Evolutionary conservation across 2,888 invertebrate species (phyloP).

Genomic region (Phasia obesa): DNA sequence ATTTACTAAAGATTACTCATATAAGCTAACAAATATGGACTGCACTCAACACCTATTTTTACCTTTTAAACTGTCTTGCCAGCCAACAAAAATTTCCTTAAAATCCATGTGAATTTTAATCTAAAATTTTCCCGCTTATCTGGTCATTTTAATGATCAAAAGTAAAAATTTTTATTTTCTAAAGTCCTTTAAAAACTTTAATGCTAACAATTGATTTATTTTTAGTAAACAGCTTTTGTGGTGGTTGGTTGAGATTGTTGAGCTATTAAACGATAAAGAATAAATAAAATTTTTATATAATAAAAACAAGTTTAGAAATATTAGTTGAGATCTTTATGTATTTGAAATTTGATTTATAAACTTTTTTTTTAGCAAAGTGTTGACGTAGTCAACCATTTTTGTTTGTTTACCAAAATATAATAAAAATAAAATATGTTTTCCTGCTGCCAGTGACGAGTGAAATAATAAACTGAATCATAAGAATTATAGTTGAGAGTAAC

Average conservation of each 20-base stretch:
- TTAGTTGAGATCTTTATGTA: background rate
- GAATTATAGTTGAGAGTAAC: constrained; percentile 11
- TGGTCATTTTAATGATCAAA: no score
- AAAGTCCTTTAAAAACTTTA: no score
- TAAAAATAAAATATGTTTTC: constrained; percentile 10
- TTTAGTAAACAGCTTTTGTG: no score
- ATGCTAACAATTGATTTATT: no score
- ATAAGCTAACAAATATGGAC: no score
- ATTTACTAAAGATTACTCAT: no score
- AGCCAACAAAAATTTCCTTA: no score
- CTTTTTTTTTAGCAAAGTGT: background rate
- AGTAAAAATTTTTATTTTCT: no score
- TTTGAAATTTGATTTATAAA: constrained; percentile 9
- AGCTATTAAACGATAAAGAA: constrained; percentile 13
- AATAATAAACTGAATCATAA: background rate
- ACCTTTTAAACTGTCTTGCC: no score
- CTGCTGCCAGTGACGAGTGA: background rate
- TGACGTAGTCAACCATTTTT: constrained; percentile 7
- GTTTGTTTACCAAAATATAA: background rate
- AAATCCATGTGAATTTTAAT: no score
- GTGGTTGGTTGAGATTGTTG: background rate
- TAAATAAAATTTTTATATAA: constrained; percentile 17
- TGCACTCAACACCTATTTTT: no score
- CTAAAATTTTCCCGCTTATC: no score
- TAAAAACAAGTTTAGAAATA: constrained; percentile 8